Base-by-base conservation (phyloP, 2,113 vertebrate species). In the Thalassarche chlororhynchos region DNA sequence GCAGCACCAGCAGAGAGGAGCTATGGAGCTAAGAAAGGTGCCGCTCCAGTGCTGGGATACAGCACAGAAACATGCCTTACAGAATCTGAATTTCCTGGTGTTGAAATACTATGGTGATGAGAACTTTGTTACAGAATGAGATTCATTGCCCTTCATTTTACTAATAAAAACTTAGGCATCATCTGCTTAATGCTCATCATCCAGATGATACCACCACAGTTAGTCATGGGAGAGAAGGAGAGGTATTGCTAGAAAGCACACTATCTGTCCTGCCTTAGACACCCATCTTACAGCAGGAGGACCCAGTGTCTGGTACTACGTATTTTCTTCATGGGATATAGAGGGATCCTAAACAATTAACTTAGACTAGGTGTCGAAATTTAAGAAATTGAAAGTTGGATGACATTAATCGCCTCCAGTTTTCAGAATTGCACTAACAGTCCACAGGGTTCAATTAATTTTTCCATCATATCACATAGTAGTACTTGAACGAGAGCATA, bases 41-140 rank as follows among this genome's bases (percentile, higher is more conserved):
- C 16, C 2, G 1, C 14, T 65, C 12, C 32, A 11, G 12, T 29
- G 32, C 26, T 2, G 1, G 31, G 21, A 13, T n/a, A 32, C 11
- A 87, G 40, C 8, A 62, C 40, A 80, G 83, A 60, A 62, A 51
- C 26, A 42, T 0, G 1, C 6, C 9, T 44, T 15, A 42, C 40
- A 70, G 40, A 49, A 23, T 74, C 9, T 34, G 12, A 47, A 29
- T 81, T 84, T 85, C 64, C 40, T 61, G 36, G 2, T 44, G 14
- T 31, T 69, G 46, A 77, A 69, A 72, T 61, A 23, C 32, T 23
- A 3, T 2, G 3, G 29, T 52, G 32, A 69, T 60, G 61, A 85
- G 46, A 82, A 80, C 26, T 77, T 74, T 1, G 1, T 65, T 47
- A 76, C 34, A 64, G 23, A 82, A 75, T 10, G 1, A 74, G 10